Conservation (phyloP, 2,113 vertebrate species). For the Danio rerio region GRCz12tu NC_133180.1:13979001-13979500, state of each 20-base stretch:
- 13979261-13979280: constrained; percentile 94
- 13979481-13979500: constrained; percentile 56
- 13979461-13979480: constrained; percentile 38
- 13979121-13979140: not conserved
- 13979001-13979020: not conserved
- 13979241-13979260: constrained; percentile 97
- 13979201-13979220: constrained; percentile 91
- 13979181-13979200: constrained; percentile 68
- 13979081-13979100: not conserved
- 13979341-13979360: constrained; percentile 6
- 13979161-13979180: not conserved
- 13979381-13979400: not conserved
- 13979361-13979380: not conserved
- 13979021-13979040: too few species aligned
- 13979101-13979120: not conserved
- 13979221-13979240: constrained; percentile 95
- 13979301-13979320: not conserved
- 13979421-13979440: not conserved
- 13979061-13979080: not conserved
- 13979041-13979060: not conserved
- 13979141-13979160: not conserved
- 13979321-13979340: not conserved
- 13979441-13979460: constrained; percentile 20
- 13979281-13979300: constrained; percentile 52
- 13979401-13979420: not conserved